Conservation (phyloP, 2,888 invertebrate species). For the Notodonta ziczac region DNA sequence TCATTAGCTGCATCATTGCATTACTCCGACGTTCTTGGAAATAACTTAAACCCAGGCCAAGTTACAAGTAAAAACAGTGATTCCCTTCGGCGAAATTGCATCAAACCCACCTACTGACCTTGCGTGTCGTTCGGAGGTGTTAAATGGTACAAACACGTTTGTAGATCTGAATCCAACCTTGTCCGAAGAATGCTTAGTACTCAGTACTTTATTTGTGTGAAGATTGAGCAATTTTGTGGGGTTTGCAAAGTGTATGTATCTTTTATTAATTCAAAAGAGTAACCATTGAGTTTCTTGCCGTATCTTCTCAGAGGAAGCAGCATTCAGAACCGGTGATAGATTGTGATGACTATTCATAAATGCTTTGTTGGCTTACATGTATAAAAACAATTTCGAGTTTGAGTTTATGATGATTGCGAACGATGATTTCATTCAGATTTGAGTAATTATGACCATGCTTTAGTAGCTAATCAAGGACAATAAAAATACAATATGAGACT, state of each 20-base stretch:
- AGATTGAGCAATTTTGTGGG: not conserved
- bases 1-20: not conserved
- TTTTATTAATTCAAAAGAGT: too few species aligned
- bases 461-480: too few species aligned
- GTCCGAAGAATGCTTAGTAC: not conserved
- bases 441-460: not conserved
- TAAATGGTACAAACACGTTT: not conserved
- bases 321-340: too few species aligned
- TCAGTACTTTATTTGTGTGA: not conserved
- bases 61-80: not conserved
- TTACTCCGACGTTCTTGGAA: not conserved
- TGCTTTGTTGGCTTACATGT: too few species aligned
- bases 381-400: too few species aligned
- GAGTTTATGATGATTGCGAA: not conserved
- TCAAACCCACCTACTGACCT: not conserved
- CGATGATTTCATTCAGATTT: not conserved
- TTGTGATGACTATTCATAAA: too few species aligned
- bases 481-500: too few species aligned
- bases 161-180: not conserved
- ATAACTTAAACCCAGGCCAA: not conserved
- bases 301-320: too few species aligned
- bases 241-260: not conserved
- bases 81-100: constrained; percentile 1
- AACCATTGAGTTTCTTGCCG: too few species aligned
- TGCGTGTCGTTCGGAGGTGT: not conserved